A percentile compares a stretch with the other conserved stretches of the same genome.
These are phyloP conservation scores for Esperia sulphurella DNA, from an alignment of 2,888 invertebrate species.

Conservation along the genomic window DNA sequence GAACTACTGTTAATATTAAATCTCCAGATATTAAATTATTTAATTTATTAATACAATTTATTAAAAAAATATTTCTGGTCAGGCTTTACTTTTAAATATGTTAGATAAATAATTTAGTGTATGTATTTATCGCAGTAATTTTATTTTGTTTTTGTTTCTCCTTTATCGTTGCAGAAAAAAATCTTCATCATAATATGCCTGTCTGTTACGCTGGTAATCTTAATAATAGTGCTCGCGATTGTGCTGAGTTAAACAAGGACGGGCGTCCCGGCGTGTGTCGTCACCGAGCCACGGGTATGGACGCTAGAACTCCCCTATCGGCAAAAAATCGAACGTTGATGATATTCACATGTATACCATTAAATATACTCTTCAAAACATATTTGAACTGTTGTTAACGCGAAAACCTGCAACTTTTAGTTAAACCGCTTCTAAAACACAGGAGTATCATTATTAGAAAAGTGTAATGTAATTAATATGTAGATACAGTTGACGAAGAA, in stretches of 20 bases:
- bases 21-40: too few species aligned
- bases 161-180: slow-evolving; percentile 90
- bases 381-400: not conserved
- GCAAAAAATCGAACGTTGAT: not conserved
- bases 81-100: not conserved
- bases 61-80: not conserved
- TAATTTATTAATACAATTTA: too few species aligned
- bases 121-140: slow-evolving; percentile 30
- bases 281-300: slow-evolving; percentile 23
- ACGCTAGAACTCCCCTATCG: slow-evolving; percentile 6
- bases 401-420: not conserved
- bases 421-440: not conserved
- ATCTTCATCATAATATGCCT: slow-evolving; percentile 93
- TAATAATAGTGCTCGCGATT: slow-evolving; percentile 84
- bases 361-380: not conserved
- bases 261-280: slow-evolving; percentile 33
- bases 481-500: too few species aligned
- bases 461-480: too few species aligned
- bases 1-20: too few species aligned
- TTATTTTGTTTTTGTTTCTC: slow-evolving; percentile 75
- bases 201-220: slow-evolving; percentile 86
- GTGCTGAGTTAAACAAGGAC: slow-evolving; percentile 43
- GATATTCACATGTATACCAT: slow-evolving; percentile 1
- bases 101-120: too few species aligned
- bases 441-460: too few species aligned